A percentile compares a stretch with the other conserved stretches of the same genome.
phyloP scores from a whole-genome alignment of 2,113 vertebrate species.

The Poeciliopsis occidentalis region DNA sequence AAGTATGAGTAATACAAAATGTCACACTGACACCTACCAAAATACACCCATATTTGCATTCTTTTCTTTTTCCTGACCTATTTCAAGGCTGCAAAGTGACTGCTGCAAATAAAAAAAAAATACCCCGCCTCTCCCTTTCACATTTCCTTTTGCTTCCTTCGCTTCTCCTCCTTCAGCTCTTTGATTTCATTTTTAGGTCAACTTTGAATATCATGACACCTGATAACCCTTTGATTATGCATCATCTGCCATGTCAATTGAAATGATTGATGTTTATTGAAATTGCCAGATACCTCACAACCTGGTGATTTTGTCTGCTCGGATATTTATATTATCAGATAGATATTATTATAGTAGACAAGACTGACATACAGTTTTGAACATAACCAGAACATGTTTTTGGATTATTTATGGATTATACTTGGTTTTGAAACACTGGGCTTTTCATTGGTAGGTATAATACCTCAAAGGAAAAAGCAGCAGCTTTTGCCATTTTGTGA shows the following conservation, averaged over 20 bases:
- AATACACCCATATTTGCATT: slow-evolving; percentile 10
- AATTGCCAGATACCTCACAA: not conserved
- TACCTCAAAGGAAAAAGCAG: no score
- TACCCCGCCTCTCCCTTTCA: slow-evolving; percentile 11
- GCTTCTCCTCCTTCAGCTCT: slow-evolving; percentile 40
- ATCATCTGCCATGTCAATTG: slow-evolving; percentile 9
- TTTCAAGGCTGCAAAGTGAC: slow-evolving; percentile 27
- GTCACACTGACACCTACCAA: slow-evolving; percentile 11
- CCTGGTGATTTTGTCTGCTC: not conserved
- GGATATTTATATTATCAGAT: not conserved
- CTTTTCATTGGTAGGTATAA: no score
- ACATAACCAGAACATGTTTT: no score
- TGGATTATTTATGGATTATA: no score
- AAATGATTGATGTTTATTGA: not conserved
- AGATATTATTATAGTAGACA: not conserved
- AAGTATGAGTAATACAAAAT: slow-evolving; percentile 3
- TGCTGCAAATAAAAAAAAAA: slow-evolving; percentile 18
- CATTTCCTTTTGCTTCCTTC: not conserved
- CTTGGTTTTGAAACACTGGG: no score
- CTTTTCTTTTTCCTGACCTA: slow-evolving; percentile 30
- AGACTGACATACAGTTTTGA: not conserved
- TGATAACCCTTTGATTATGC: slow-evolving; percentile 53
- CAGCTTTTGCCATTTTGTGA: no score
- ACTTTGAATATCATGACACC: slow-evolving; percentile 41
- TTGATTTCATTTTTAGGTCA: slow-evolving; percentile 67